Conservation (phyloP, 2,888 invertebrate species). For the Gortyna flavago region DNA sequence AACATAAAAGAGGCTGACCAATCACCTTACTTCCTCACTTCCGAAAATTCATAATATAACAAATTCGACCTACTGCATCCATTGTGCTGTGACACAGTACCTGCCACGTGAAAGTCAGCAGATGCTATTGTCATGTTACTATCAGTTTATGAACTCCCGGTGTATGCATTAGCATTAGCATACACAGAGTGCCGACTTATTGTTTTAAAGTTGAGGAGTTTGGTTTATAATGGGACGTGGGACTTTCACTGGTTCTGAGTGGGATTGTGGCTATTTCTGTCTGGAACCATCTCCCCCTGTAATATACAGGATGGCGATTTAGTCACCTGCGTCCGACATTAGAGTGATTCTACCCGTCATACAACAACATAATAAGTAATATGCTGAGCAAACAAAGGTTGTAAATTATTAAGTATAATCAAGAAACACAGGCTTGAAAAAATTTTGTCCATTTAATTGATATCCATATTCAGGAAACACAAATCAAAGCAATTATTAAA, state of each 20-base stretch:
- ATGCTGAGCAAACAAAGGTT: neutral
- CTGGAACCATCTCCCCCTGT: neutral
- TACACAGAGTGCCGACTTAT: constrained; percentile 43
- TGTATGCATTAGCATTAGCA: constrained; percentile 56
- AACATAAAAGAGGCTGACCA: constrained; percentile 29
- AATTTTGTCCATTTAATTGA: neutral
- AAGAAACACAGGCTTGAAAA: neutral
- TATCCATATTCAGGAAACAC: constrained; percentile 15
- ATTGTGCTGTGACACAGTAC: constrained; percentile 29
- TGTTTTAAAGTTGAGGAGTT: constrained; percentile 35
- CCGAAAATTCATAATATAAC: neutral
- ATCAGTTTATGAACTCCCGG: constrained; percentile 48
- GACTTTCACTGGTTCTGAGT: constrained; percentile 38
- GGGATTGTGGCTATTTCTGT: constrained; percentile 17
- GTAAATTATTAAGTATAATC: neutral
- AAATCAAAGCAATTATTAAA: constrained; percentile 1
- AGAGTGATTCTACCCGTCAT: neutral
- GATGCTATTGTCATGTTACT: constrained; percentile 60
- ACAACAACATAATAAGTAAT: too few relatives aligned
- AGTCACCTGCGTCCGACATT: neutral
- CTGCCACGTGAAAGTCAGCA: constrained; percentile 56
- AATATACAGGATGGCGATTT: neutral
- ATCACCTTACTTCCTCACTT: neutral
- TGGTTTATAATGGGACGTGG: constrained; percentile 45
- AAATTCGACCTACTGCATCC: constrained; percentile 26